These are phyloP conservation scores for Baronia brevicornis DNA, from an alignment of 2,888 invertebrate genomes.

Conservation along the genomic window DNA sequence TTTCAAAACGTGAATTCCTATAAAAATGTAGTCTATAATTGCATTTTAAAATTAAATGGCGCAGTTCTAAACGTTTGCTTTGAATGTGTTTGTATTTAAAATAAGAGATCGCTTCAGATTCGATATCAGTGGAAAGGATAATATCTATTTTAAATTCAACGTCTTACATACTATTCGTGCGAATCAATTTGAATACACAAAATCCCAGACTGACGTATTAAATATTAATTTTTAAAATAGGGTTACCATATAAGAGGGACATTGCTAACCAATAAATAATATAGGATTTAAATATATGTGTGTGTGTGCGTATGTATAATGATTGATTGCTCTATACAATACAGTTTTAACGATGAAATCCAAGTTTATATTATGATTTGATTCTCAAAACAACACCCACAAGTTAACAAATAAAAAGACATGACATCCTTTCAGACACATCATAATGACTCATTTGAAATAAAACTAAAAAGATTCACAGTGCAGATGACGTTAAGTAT, in stretches of 20 bases:
- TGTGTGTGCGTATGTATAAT: no score
- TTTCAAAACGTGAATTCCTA: no score
- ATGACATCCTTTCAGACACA: constrained; percentile 11
- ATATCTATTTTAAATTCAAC: constrained; percentile 9
- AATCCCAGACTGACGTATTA: constrained; percentile 6
- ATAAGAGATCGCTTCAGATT: no score
- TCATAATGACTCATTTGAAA: constrained; percentile 12
- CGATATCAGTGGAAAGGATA: constrained; percentile 2
- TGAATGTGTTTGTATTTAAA: no score
- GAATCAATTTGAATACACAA: constrained; percentile 13
- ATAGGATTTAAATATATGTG: no score
- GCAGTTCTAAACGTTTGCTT: no score
- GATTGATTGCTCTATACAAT: no score
- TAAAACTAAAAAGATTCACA: constrained; percentile 6
- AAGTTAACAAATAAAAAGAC: constrained; percentile 12
- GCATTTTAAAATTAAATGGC: no score
- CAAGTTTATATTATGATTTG: no score
- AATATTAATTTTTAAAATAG: constrained; percentile 9
- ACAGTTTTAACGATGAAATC: no score
- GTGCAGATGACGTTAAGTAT: constrained; percentile 8
- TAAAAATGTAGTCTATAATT: no score
- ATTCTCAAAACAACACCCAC: no score
- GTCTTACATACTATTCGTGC: not conserved
- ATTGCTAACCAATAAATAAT: constrained; percentile 3
- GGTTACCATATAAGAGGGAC: constrained; percentile 3